A percentile compares a stretch with the other conserved stretches of the same genome.
These are phyloP conservation scores for Campoplex capitator DNA, from an alignment of 2,888 invertebrate species.

Conservation along the genomic window DNA sequence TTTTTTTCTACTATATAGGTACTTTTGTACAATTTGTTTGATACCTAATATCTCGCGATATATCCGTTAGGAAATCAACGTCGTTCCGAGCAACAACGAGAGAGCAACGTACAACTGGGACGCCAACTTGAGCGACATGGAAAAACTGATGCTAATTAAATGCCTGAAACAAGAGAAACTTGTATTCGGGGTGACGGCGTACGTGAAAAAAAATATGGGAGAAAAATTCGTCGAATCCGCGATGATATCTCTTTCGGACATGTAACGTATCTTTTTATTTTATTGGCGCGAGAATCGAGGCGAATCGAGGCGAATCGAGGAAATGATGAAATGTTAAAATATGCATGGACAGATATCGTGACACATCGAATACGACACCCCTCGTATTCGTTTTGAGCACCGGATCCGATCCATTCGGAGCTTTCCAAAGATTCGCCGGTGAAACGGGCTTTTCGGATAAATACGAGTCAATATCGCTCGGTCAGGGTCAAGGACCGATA, in stretches of 20 bases:
- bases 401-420: constrained; percentile 95
- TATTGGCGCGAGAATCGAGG: too few species aligned
- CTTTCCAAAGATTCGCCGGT: constrained; percentile 92
- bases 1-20: too few species aligned
- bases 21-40: too few species aligned
- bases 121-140: constrained; percentile 88
- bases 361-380: constrained; percentile 90
- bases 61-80: constrained; percentile 86
- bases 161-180: constrained; percentile 92
- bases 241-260: constrained; percentile 87
- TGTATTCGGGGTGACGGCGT: constrained; percentile 92
- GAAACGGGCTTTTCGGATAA: constrained; percentile 90
- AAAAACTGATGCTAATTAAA: constrained; percentile 93
- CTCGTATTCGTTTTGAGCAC: constrained; percentile 94
- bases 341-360: constrained; percentile 87
- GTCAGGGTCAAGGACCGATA: constrained; percentile 95
- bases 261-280: too few species aligned
- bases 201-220: constrained; percentile 92
- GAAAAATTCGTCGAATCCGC: constrained; percentile 93
- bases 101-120: constrained; percentile 87
- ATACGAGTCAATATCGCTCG: constrained; percentile 93
- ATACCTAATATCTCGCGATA: too few species aligned
- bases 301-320: too few species aligned
- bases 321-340: not conserved
- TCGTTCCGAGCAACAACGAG: constrained; percentile 84